phyloP scores from a whole-genome alignment of 2,113 vertebrate genomes.

The Chaenocephalus aceratus region DNA sequence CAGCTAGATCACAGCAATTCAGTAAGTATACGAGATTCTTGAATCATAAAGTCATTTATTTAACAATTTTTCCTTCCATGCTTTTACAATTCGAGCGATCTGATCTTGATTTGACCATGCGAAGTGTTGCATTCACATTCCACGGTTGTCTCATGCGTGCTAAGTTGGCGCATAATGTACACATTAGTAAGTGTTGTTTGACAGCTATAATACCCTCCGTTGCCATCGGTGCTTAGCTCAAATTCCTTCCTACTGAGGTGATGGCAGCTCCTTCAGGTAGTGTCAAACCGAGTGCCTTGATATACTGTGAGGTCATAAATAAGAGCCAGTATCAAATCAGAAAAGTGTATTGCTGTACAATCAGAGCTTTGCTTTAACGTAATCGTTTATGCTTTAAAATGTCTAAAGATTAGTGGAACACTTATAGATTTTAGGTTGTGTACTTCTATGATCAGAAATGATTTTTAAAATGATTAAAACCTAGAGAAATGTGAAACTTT shows the following conservation, averaged over 20 bases:
- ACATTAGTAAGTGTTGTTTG: constrained; percentile 20
- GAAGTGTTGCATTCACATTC: background rate
- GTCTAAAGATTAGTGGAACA: too few species aligned
- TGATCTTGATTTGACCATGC: background rate
- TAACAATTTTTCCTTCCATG: background rate
- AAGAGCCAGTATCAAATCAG: background rate
- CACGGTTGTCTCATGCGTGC: background rate
- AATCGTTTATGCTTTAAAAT: too few species aligned
- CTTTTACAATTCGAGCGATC: background rate
- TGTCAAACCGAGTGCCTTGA: background rate
- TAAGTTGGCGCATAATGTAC: constrained; percentile 2
- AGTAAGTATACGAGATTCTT: constrained; percentile 52
- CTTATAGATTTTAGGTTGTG: too few species aligned
- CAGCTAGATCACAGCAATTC: constrained; percentile 42
- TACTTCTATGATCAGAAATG: too few species aligned
- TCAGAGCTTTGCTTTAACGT: background rate
- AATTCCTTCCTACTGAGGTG: constrained; percentile 1
- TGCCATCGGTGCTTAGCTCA: background rate
- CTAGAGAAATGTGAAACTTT: too few species aligned
- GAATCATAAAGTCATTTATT: background rate
- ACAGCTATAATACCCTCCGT: background rate
- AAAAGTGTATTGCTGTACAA: background rate
- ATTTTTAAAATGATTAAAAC: too few species aligned
- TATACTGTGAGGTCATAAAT: background rate
- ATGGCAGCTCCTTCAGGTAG: background rate